Evolutionary conservation across 2,797 vertebrate species (phyloP).

Genomic region (Pangasius djambal): DNA sequence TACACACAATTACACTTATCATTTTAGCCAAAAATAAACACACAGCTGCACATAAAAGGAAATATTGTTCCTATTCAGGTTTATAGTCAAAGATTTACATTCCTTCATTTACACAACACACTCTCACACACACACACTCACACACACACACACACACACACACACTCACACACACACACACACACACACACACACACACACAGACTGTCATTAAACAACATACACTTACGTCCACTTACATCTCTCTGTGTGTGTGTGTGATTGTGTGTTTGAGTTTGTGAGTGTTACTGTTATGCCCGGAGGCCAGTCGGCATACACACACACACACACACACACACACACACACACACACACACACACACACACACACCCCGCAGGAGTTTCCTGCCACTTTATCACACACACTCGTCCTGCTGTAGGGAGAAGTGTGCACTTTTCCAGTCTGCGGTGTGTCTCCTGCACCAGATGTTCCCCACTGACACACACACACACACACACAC

Average conservation of each 20-base stretch:
- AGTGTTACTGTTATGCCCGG: background rate
- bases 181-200: background rate
- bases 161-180: constrained; percentile 20
- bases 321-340: background rate
- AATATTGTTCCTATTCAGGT: background rate
- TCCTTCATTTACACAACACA: background rate
- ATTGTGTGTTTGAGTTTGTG: background rate
- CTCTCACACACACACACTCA: background rate
- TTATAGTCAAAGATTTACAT: background rate
- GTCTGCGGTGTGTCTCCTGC: constrained; percentile 12
- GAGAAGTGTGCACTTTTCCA: background rate
- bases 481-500: background rate
- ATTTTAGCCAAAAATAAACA: no score
- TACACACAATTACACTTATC: no score
- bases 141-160: background rate
- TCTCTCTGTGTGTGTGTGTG: background rate
- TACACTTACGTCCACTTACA: background rate
- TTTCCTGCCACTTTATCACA: constrained; percentile 1
- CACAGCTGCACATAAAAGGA: no score
- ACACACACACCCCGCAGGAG: background rate
- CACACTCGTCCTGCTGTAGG: background rate
- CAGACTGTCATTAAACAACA: background rate
- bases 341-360: constrained; percentile 5
- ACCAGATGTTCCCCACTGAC: constrained; percentile 21
- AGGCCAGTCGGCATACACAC: background rate